A percentile compares a stretch with the other conserved stretches of the same genome.
Evolutionary conservation across 2,113 vertebrate genomes (phyloP).

Genomic region (Shinisaurus crocodilurus): DNA sequence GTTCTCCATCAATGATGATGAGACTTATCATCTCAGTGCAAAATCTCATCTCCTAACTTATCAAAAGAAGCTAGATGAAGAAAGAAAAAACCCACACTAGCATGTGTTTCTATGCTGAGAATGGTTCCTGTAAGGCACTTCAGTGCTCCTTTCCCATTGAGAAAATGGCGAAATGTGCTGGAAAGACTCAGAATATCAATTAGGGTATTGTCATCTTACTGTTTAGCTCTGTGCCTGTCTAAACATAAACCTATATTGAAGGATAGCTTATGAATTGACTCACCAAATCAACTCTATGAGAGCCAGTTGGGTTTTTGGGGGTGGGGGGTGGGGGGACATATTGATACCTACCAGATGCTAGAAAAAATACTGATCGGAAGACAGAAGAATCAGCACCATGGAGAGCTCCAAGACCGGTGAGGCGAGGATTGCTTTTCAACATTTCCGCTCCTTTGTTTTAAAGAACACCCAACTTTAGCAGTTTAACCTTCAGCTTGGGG

Average conservation of each 20-base stretch:
- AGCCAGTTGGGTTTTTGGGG: background rate
- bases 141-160: background rate
- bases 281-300: too few species aligned
- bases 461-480: background rate
- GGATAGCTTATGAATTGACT: background rate
- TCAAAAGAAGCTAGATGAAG: background rate
- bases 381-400: background rate
- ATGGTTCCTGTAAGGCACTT: too few species aligned
- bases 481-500: background rate
- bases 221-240: background rate
- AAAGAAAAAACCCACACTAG: background rate
- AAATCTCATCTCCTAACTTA: background rate
- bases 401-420: background rate
- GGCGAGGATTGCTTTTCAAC: background rate
- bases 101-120: too few species aligned
- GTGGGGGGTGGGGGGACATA: fast-evolving
- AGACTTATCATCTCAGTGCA: background rate
- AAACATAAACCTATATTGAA: background rate
- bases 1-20: too few species aligned
- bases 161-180: background rate
- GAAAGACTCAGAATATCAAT: background rate
- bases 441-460: background rate
- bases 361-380: background rate
- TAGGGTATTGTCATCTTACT: background rate
- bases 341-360: background rate